Conservation (phyloP, 35 echinoderm and acorn worm genomes). For the Patiria miniata region DNA sequence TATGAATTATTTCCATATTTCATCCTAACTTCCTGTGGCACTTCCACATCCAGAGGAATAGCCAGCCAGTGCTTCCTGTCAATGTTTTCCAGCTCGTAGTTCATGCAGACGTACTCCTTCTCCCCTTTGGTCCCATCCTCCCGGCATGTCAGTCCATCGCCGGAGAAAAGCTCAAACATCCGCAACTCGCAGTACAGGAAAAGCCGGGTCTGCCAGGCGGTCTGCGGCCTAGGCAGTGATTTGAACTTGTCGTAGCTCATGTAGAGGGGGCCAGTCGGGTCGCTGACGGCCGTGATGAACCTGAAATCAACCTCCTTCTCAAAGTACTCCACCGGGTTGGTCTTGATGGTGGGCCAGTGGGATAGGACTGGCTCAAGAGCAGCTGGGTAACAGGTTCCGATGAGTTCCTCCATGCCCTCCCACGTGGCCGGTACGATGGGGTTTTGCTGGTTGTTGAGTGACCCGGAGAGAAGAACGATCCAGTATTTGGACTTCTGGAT, state of each 20-base stretch:
- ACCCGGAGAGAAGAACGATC: constrained; percentile 52
- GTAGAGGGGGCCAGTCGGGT: constrained; percentile 47
- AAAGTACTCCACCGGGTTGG: constrained; percentile 66
- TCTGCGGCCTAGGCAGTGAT: constrained; percentile 57
- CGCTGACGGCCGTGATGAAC: constrained; percentile 73
- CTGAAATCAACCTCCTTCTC: constrained; percentile 73
- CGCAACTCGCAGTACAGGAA: constrained; percentile 95
- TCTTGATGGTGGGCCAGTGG: constrained; percentile 63
- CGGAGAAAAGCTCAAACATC: constrained; percentile 88
- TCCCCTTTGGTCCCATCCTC: constrained; percentile 69
- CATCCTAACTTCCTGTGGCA: constrained; percentile 21
- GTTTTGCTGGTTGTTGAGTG: background rate
- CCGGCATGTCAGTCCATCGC: constrained; percentile 74
- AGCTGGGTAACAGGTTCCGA: constrained; percentile 66
- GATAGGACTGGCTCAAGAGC: constrained; percentile 43
- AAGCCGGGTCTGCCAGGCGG: constrained; percentile 78
- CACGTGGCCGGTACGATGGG: constrained; percentile 81
- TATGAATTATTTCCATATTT: constrained; percentile 29
- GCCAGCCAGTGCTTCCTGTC: constrained; percentile 18
- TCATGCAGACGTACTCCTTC: constrained; percentile 77
- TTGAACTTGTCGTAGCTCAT: constrained; percentile 84
- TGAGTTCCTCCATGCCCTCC: constrained; percentile 70
- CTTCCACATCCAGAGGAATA: constrained; percentile 25
- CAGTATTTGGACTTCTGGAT: constrained; percentile 68
- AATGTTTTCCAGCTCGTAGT: constrained; percentile 46